Conservation (phyloP, 2,888 invertebrate species). For the Uropetala carovei region DNA sequence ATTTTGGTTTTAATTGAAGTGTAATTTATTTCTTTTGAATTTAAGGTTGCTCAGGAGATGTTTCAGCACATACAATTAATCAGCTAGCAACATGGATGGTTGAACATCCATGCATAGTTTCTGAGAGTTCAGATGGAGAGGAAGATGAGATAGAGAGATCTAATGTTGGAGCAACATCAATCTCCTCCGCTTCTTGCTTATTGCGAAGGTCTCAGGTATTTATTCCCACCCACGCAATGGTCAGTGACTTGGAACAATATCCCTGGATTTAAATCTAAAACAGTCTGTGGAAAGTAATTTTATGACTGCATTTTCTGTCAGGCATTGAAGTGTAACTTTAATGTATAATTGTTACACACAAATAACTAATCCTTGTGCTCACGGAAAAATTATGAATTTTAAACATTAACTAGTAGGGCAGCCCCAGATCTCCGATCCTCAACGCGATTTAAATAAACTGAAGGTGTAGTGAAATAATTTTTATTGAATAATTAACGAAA, state of each 20-base stretch:
- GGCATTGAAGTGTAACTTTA: no score
- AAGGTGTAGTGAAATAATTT: no score
- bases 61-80: constrained; percentile 77
- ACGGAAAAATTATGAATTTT: no score
- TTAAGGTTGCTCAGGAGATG: constrained; percentile 74
- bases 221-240: background rate
- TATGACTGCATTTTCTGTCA: no score
- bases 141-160: constrained; percentile 66
- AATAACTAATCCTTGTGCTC: no score
- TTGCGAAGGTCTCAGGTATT: constrained; percentile 65
- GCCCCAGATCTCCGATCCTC: no score
- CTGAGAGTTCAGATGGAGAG: constrained; percentile 68
- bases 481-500: no score
- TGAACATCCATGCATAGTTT: constrained; percentile 78
- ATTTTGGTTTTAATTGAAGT: constrained; percentile 37
- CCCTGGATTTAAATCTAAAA: background rate
- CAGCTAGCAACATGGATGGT: constrained; percentile 82
- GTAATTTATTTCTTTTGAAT: constrained; percentile 48
- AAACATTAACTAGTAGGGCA: no score
- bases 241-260: background rate
- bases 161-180: constrained; percentile 38
- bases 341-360: no score
- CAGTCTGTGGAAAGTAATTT: no score
- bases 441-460: no score
- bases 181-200: constrained; percentile 33